phyloP scores from a whole-genome alignment of 2,888 invertebrate species.

The Periphyllus acericola region DNA sequence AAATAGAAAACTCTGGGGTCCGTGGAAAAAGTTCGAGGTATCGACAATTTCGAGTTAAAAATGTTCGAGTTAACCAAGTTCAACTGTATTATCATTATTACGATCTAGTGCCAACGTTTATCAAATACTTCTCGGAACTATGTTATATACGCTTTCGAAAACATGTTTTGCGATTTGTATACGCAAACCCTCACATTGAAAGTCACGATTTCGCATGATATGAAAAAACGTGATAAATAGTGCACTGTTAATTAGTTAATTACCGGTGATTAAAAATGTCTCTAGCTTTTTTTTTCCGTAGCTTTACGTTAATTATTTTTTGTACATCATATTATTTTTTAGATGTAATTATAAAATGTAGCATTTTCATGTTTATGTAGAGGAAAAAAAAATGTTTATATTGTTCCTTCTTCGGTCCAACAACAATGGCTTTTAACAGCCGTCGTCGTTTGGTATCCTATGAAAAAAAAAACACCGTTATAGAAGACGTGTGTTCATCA shows the following conservation, averaged over 20 bases:
- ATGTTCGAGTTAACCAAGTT: too few relatives aligned
- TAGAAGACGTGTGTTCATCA: not conserved
- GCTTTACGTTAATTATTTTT: conserved; percentile 24
- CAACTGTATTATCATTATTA: too few relatives aligned
- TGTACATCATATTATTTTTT: not conserved
- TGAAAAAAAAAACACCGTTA: not conserved
- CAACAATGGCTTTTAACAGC: conserved; percentile 22
- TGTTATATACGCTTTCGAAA: not conserved
- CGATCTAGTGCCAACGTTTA: too few relatives aligned
- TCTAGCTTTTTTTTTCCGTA: not conserved
- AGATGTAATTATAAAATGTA: conserved; percentile 37
- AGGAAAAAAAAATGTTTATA: conserved; percentile 4
- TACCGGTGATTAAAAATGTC: conserved; percentile 22
- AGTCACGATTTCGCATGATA: not conserved
- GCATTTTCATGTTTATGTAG: conserved; percentile 2
- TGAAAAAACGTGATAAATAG: not conserved
- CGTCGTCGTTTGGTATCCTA: not conserved
- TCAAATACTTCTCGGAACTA: too few relatives aligned
- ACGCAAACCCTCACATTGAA: not conserved
- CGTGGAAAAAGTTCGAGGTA: too few relatives aligned
- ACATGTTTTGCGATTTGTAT: too few relatives aligned
- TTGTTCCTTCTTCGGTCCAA: conserved; percentile 22
- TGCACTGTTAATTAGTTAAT: not conserved
- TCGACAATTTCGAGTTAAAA: too few relatives aligned
- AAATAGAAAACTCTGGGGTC: too few relatives aligned